phyloP scores from a whole-genome alignment of 2,888 invertebrate genomes.

The Tetanocera ferruginea region DNA sequence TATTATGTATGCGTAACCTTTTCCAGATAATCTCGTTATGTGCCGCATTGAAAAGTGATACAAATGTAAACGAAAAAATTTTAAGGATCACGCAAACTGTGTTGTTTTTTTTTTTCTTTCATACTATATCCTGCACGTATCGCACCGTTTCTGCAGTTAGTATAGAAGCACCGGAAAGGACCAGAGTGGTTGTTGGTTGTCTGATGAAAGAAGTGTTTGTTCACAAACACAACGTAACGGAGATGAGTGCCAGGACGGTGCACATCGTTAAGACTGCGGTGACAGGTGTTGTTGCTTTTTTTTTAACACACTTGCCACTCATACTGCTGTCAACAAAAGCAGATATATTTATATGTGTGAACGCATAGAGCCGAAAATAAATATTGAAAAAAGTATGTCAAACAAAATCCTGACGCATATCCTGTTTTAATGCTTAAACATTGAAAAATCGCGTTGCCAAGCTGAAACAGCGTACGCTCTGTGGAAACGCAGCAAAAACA shows the following conservation, averaged over 20 bases:
- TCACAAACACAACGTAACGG: too few species aligned
- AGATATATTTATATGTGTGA: not conserved
- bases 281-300: conserved; percentile 44
- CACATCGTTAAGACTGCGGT: conserved; percentile 24
- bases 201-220: too few species aligned
- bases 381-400: not conserved
- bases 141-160: not conserved
- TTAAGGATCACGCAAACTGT: not conserved
- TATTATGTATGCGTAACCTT: conserved; percentile 10
- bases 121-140: not conserved
- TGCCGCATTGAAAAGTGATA: conserved; percentile 42
- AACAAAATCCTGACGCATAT: conserved; percentile 19
- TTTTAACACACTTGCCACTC: conserved; percentile 44
- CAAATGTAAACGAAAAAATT: not conserved
- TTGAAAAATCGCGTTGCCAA: conserved; percentile 21
- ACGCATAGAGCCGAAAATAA: not conserved
- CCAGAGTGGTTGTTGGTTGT: too few species aligned
- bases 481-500: conserved; percentile 47
- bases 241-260: not conserved
- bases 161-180: not conserved
- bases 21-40: conserved; percentile 61
- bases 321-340: conserved; percentile 18
- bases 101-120: too few species aligned
- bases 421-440: conserved; percentile 27
- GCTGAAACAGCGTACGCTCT: not conserved